Base-by-base conservation (phyloP, 2,113 vertebrate species). In the Mesocricetus auratus region DNA sequence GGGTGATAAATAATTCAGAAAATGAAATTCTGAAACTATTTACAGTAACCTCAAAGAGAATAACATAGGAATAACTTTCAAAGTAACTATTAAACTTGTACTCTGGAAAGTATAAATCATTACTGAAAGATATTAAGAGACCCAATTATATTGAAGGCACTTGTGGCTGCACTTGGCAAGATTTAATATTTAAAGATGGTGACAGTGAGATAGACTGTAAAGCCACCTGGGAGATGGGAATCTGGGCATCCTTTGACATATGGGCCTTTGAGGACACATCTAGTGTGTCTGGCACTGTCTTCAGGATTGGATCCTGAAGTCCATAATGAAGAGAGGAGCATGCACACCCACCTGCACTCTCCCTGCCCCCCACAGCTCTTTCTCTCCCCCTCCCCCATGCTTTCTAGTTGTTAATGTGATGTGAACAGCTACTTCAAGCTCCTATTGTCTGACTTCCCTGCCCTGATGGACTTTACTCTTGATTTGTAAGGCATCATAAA, bases 1-100 rank as follows among this genome's bases (percentile, higher is more conserved):
- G 16, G 86, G 19, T 16, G 71, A 45, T 56, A n/a, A 36, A 86
- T 94, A 90, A 95, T 78, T 64, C 22, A 75, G 29, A 15, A 71
- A 91, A 92, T n/a, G 39, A 86, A 90, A 86, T 66, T 87, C 62
- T 60, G 47, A 82, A 89, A 90, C 39, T 45, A 91, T 26, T 93
- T 69, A 82, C 0, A 77, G 58, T 58, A 42, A 56, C 68, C 69
- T 89, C 11, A 88, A 62, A 91, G 66, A 89, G 26, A 74, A 81
- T 68, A 74, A 53, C 50, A 68, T 58, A 78, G 10, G 42, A 90
- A 58, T 75, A 93, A 22, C 2, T 87, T 93, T 85, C 74, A 93
- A 15, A 60, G 81, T 9, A 90, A 45, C 4, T 75, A 17, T 10
- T 39, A 75, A 95, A 69, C 16, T 39, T 58, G 39, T 36, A 42